Conservation (phyloP, 2,113 vertebrate species). For the Dendrocopos noguchii region DNA sequence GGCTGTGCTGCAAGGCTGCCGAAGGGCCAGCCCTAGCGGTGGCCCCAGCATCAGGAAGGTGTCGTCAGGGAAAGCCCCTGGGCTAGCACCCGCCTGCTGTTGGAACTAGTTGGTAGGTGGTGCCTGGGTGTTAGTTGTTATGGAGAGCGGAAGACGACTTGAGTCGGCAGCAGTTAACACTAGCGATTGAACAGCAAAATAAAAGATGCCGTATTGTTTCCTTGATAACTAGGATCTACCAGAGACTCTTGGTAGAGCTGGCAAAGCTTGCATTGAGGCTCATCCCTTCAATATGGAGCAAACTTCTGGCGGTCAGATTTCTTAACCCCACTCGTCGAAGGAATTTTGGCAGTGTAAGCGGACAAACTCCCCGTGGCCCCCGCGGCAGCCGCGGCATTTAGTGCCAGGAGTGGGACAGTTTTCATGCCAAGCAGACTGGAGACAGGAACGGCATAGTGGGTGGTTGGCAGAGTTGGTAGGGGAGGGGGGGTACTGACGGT, state of each 20-base stretch:
- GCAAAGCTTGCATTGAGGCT: slow-evolving; percentile 65
- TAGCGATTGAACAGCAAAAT: slow-evolving; percentile 71
- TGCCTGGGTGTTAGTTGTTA: slow-evolving; percentile 66
- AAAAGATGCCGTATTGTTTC: slow-evolving; percentile 73
- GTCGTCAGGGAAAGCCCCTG: background rate
- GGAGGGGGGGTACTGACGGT: slow-evolving; percentile 87
- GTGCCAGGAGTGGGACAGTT: slow-evolving; percentile 87
- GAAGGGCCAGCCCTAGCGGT: background rate
- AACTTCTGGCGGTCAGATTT: slow-evolving; percentile 94
- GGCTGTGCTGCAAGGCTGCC: background rate
- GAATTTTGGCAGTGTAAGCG: slow-evolving; percentile 88
- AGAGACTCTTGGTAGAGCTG: slow-evolving; percentile 72
- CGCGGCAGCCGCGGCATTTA: slow-evolving; percentile 85
- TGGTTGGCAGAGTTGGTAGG: slow-evolving; percentile 82
- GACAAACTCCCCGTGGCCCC: slow-evolving; percentile 85
- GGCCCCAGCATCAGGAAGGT: rapidly evolving
- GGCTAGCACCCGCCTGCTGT: slow-evolving; percentile 32
- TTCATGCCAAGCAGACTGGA: slow-evolving; percentile 97
- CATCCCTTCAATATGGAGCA: slow-evolving; percentile 88
- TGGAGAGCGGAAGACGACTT: slow-evolving; percentile 72
- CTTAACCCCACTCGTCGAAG: slow-evolving; percentile 82
- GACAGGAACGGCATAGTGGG: slow-evolving; percentile 91
- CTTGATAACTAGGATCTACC: slow-evolving; percentile 72
- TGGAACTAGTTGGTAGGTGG: slow-evolving; percentile 75
- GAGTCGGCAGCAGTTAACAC: slow-evolving; percentile 69